Base-by-base conservation (phyloP, 1,140 invertebrate species). In the Battus philenor region DNA sequence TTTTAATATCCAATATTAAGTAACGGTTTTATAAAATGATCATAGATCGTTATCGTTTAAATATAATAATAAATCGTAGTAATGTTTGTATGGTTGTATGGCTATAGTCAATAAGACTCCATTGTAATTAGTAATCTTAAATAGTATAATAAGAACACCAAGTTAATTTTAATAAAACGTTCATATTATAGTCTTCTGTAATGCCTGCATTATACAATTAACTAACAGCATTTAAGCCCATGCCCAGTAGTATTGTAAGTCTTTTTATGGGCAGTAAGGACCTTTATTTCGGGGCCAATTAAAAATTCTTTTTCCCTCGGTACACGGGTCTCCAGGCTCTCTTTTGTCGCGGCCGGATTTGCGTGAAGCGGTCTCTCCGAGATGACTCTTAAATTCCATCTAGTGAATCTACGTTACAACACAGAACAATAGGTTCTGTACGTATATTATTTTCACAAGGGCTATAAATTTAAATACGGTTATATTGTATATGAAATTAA, bases 221-320 rank as follows among this genome's bases (percentile, higher is more conserved):
- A n/a, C 10, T 29, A 41, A 29, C 13, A 41, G 24, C 17, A 27
- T 29, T 15, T 41, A 41, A 15, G 24, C 24, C 13, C 36, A 15
- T 26, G 15, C 24, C 38, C 5, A 41, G 38, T 41, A n/a, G 8
- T 17, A 29, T 41, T 41, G 24, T 41, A 41, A 41, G 24, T 16
- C 24, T 41, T 41, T 50, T 50, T 26, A 50, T 32, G 13, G 62
- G 54, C 63, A 68, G 56, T 63, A 57, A 56, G 49, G 56, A 60
- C 60, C 63, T 73, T 73, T 75, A 71, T 77, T 70, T 70, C 39
- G 58, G 62, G 53, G 70, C 74, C 77, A 81, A 81, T 81, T 78
- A 81, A 74, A 79, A 78, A 76, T 70, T 67, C 68, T 58, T 68
- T 71, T 73, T 56, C 56, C 57, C 55, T 50, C 57, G 50, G 62